Conservation (phyloP, 2,888 invertebrate species). For the Agrilus biguttatus region DNA sequence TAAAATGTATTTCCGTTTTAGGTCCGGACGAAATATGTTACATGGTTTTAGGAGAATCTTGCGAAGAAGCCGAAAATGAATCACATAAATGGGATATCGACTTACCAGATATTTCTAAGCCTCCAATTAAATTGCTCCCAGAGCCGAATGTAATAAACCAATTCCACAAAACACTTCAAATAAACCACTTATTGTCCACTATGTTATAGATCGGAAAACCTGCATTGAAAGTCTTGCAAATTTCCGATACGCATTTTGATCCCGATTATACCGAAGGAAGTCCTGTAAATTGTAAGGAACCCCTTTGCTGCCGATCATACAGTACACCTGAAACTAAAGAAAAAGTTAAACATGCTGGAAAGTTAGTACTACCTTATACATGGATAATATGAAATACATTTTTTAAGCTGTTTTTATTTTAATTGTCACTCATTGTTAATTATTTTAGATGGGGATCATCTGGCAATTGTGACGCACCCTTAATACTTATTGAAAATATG, state of each 20-base stretch:
- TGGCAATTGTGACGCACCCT: conserved; percentile 85
- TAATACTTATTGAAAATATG: conserved; percentile 80
- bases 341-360: conserved; percentile 57
- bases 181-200: neutral
- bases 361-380: too few species aligned
- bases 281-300: conserved; percentile 86
- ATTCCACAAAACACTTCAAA: too few species aligned
- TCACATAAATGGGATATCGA: conserved; percentile 77
- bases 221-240: conserved; percentile 79
- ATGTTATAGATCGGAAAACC: conserved; percentile 4
- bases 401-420: too few species aligned
- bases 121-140: conserved; percentile 42
- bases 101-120: conserved; percentile 72
- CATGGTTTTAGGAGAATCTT: conserved; percentile 77
- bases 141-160: conserved; percentile 38
- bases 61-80: conserved; percentile 73
- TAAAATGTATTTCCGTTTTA: conserved; percentile 20
- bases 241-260: conserved; percentile 93
- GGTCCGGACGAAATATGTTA: conserved; percentile 81
- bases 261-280: conserved; percentile 78
- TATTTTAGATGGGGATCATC: conserved; percentile 89
- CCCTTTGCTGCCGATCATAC: conserved; percentile 77
- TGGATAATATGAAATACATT: too few species aligned
- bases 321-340: conserved; percentile 59
- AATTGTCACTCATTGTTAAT: too few species aligned